These are phyloP conservation scores for Bursaphelenchus okinawaensis DNA, from an alignment of 2,888 invertebrate species.

Conservation along the genomic window DNA sequence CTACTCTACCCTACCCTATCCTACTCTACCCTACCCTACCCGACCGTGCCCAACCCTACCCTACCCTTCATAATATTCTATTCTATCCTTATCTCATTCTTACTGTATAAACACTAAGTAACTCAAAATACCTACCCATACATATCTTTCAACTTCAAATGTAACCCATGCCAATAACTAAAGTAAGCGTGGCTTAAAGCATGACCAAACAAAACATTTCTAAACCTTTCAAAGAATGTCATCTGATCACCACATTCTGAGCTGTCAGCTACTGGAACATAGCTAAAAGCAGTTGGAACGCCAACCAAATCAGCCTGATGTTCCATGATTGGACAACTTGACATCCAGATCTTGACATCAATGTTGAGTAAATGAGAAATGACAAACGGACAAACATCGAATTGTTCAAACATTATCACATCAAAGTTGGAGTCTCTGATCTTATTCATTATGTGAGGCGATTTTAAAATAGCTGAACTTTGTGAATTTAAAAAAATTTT, in stretches of 20 bases:
- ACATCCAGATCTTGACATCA: slow-evolving; percentile 30
- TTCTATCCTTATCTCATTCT: no score
- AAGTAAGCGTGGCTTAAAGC: background rate
- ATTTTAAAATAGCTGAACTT: slow-evolving; percentile 18
- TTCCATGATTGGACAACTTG: slow-evolving; percentile 24
- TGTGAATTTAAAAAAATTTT: background rate
- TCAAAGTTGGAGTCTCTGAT: slow-evolving; percentile 37
- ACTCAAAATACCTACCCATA: background rate
- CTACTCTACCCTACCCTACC: no score
- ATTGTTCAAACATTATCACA: slow-evolving; percentile 37
- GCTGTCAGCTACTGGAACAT: slow-evolving; percentile 4
- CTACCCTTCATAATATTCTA: no score
- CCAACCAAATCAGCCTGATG: slow-evolving; percentile 14
- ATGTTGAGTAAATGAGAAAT: slow-evolving; percentile 31
- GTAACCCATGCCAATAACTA: background rate
- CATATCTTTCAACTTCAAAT: background rate
- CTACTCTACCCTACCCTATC: no score
- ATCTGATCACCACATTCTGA: slow-evolving; percentile 15
- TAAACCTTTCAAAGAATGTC: slow-evolving; percentile 11
- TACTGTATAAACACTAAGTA: background rate
- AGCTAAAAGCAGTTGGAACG: slow-evolving; percentile 13
- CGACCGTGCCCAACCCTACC: no score
- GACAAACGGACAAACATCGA: slow-evolving; percentile 21
- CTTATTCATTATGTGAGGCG: slow-evolving; percentile 24
- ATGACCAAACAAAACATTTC: background rate